Evolutionary conservation across 2,797 vertebrate species (phyloP).

Genomic region (Alectoris magna): DNA sequence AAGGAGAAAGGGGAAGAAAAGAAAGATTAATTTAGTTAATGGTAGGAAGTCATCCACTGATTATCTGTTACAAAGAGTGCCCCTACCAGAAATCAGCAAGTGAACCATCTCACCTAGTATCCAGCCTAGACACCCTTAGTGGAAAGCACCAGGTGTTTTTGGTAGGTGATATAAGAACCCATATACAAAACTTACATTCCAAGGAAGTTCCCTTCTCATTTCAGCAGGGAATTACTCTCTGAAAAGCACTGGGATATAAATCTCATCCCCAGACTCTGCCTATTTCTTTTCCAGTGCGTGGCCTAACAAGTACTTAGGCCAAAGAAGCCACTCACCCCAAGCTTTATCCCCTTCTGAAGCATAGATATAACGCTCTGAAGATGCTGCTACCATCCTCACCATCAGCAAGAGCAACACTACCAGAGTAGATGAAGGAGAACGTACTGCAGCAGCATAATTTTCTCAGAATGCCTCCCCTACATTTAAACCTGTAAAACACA

Average conservation of each 20-base stretch:
- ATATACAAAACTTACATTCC: neutral
- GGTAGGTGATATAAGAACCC: neutral
- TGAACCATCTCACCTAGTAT: neutral
- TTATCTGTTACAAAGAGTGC: neutral
- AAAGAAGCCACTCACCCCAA: constrained; percentile 51
- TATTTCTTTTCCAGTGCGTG: neutral
- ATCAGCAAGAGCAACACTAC: constrained; percentile 61
- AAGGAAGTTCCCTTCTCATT: neutral
- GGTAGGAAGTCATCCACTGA: neutral
- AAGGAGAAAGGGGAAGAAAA: neutral
- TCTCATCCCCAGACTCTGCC: neutral
- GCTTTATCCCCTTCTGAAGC: constrained; percentile 59
- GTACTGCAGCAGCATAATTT: constrained; percentile 67
- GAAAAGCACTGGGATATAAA: neutral
- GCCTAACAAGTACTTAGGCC: neutral
- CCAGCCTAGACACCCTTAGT: neutral
- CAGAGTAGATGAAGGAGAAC: constrained; percentile 75
- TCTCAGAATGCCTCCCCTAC: constrained; percentile 68
- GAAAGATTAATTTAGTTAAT: neutral
- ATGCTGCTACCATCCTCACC: constrained; percentile 72
- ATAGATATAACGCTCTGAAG: constrained; percentile 63
- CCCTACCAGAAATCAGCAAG: neutral
- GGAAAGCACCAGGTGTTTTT: neutral
- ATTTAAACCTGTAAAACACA: constrained; percentile 65
- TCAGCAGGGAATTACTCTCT: neutral